Percentiles rank a stretch among this genome's conserved stretches.
Conservation (phyloP, 1,140 invertebrate genomes). For the Zeugodacus cucurbitae region DNA sequence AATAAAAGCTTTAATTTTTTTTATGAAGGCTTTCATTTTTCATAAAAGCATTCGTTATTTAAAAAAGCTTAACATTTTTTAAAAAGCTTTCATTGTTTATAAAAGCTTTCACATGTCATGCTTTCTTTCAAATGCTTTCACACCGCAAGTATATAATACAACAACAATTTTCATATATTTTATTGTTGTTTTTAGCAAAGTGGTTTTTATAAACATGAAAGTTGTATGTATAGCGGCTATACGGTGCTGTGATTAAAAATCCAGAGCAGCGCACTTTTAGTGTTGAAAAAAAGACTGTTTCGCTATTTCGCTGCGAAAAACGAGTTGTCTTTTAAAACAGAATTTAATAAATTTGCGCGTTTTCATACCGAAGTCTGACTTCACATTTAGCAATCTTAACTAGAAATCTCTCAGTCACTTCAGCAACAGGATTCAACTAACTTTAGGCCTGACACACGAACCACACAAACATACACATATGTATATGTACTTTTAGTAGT, state of each 20-base stretch:
- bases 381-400: neutral
- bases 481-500: constrained; percentile 3
- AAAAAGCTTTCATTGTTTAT: neutral
- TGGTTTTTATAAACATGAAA: too few relatives aligned
- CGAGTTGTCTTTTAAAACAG: too few relatives aligned
- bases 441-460: neutral
- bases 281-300: neutral
- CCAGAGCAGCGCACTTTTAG: too few relatives aligned
- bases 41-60: neutral
- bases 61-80: neutral
- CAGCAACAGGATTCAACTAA: neutral
- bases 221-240: too few relatives aligned
- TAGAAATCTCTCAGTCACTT: neutral
- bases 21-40: neutral
- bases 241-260: too few relatives aligned
- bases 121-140: neutral
- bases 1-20: neutral
- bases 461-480: constrained; percentile 46
- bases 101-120: neutral
- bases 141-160: neutral
- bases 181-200: neutral
- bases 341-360: too few relatives aligned
- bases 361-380: neutral
- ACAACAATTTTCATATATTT: neutral
- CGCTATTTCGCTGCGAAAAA: neutral